These are phyloP conservation scores for Synergus japonicus DNA, from an alignment of 2,888 invertebrate genomes.

Conservation along the genomic window DNA sequence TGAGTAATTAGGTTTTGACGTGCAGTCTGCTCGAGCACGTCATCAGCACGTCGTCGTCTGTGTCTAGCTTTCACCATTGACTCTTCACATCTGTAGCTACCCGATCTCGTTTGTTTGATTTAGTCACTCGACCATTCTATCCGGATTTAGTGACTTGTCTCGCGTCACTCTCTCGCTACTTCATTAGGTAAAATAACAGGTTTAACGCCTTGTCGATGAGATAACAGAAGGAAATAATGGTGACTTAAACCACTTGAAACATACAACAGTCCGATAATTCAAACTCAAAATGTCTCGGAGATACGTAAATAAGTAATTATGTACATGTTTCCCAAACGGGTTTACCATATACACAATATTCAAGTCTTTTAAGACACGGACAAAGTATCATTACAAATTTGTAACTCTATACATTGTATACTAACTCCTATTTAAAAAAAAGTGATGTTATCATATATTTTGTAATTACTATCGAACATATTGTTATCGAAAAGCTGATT, in stretches of 20 bases:
- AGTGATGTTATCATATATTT: too few relatives aligned
- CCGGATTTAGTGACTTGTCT: conserved; percentile 39
- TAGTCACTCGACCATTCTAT: conserved; percentile 41
- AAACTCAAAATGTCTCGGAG: background rate
- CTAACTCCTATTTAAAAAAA: too few relatives aligned
- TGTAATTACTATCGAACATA: too few relatives aligned
- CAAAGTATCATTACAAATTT: too few relatives aligned
- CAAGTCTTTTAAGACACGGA: too few relatives aligned
- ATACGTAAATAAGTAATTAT: background rate
- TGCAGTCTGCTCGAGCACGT: conserved; percentile 47
- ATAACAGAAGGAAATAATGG: conserved; percentile 55
- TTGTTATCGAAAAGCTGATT: too few relatives aligned
- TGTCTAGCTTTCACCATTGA: conserved; percentile 48
- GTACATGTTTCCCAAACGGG: too few relatives aligned
- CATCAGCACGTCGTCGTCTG: conserved; percentile 54
- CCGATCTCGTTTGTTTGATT: conserved; percentile 47
- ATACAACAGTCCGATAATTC: background rate
- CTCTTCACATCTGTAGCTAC: conserved; percentile 45
- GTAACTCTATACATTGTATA: too few relatives aligned
- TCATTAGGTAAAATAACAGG: conserved; percentile 57
- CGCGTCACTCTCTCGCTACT: conserved; percentile 52
- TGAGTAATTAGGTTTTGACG: conserved; percentile 73
- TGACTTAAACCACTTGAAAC: conserved; percentile 40
- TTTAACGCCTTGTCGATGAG: conserved; percentile 56
- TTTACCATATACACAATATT: too few relatives aligned